These are phyloP conservation scores for Luidia sarsii DNA, from an alignment of 53 echinoderm and acorn worm species.

Conservation along the genomic window DNA sequence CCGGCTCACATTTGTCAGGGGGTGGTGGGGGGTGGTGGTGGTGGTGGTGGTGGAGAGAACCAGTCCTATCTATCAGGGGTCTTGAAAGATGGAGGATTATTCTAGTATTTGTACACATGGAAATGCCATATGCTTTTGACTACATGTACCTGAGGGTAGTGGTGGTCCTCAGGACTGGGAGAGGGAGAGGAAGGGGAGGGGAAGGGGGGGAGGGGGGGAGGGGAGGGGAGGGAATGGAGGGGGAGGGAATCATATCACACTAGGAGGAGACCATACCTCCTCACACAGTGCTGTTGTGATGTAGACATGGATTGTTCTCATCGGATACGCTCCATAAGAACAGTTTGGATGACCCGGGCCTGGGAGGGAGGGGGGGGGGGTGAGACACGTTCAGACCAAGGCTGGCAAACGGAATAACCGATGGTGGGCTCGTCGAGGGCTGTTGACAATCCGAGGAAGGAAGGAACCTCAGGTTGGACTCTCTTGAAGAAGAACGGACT, in stretches of 20 bases:
- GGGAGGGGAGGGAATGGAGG: neutral
- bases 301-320: neutral
- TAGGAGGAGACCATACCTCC: neutral
- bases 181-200: neutral
- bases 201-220: neutral
- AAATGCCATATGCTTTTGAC: conserved; percentile 42
- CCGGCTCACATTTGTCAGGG: neutral
- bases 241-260: neutral
- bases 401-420: neutral
- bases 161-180: too few relatives aligned
- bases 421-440: neutral
- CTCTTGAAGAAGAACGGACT: too few relatives aligned
- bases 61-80: conserved; percentile 17
- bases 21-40: conserved; percentile 17
- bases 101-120: conserved; percentile 54
- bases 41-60: conserved; percentile 3
- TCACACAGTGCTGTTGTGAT: conserved; percentile 26
- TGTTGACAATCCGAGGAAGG: too few relatives aligned
- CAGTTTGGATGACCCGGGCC: neutral
- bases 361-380: neutral
- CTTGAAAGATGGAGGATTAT: conserved; percentile 54
- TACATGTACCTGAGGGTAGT: too few relatives aligned
- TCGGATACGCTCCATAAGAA: neutral
- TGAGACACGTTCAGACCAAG: neutral
- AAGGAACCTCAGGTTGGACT: too few relatives aligned